Evolutionary conservation across 2,888 invertebrate genomes (phyloP), one percentile per base, ranked within the genome.

Genomic region (Cheilosia scutellata): DNA sequence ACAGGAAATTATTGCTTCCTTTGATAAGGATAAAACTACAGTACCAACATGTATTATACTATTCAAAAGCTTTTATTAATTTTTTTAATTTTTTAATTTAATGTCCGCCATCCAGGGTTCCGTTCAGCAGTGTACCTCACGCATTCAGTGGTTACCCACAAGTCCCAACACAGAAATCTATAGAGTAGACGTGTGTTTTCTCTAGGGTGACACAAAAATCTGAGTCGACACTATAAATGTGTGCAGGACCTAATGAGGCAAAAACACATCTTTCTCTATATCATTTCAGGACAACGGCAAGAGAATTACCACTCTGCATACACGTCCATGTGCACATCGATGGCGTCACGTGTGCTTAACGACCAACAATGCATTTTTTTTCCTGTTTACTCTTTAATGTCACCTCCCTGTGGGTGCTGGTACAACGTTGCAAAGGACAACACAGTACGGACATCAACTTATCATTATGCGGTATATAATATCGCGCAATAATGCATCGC

Each of bases 331-430:
- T 62, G 86, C 76, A 83, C 72, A 74, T 68, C 82, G 63, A 72
- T 62, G 82, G 82, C 72, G 86, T 82, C 86, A 86, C 86, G 86
- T 86, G 86, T 72, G 82, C 63, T 76, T 86, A 86, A 86, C 86
- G 86, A 86, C 77, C 82, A 77, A 63, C 58, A 68, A 72, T 65
- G 62, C 68, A 51, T 65, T 33, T 11, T 13, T 11, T 33, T 53
- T 25, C 27, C 60, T 49, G 37, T 44, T 55, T 33, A 20, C 20
- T 55, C 31, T 74, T 66, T 37, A 60, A 62, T n/a, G 47, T 44
- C 58, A 62, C 72, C 66, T 29, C 49, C 44, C 47, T 66, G 68
- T 49, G 65, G 83, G 65, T 60, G n/a, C n/a, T n/a, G 75, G 62
- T n/a, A 55, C 62, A 68, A 40, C 47, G 40, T 29, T 25, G 58